phyloP scores from a whole-genome alignment of 2,888 invertebrate genomes.

The Dichetophora obliterata region DNA sequence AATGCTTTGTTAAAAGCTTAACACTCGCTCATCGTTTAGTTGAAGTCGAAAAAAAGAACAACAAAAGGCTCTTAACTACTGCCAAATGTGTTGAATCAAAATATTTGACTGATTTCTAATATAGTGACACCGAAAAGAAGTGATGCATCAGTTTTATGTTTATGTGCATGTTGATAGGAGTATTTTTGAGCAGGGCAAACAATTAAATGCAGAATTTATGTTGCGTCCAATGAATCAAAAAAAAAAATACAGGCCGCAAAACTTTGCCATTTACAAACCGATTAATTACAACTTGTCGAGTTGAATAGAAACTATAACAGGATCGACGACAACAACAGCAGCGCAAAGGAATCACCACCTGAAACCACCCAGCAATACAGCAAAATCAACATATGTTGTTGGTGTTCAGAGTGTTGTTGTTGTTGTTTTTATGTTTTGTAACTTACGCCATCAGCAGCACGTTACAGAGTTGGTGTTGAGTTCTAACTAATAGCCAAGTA shows the following conservation, averaged over 20 bases:
- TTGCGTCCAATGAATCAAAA: not conserved
- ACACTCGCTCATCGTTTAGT: no score
- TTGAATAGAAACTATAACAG: not conserved
- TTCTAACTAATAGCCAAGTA: not conserved
- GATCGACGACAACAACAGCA: not conserved
- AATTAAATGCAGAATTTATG: not conserved
- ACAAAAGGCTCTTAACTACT: conserved; percentile 15
- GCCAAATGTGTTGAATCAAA: not conserved
- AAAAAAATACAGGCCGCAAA: not conserved
- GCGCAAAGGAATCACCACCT: no score
- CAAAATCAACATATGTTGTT: not conserved
- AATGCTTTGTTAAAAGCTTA: no score
- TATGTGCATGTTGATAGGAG: no score
- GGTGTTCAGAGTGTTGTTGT: not conserved
- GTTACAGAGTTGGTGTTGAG: not conserved
- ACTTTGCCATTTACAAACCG: conserved; percentile 8
- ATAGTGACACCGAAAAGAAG: not conserved
- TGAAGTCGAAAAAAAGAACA: no score
- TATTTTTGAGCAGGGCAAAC: no score
- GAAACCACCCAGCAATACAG: not conserved
- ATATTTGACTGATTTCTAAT: conserved; percentile 8
- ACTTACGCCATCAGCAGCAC: no score
- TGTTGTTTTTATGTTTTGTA: not conserved
- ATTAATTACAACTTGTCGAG: conserved; percentile 28
- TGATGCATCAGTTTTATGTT: conserved; percentile 5